phyloP scores from a whole-genome alignment of 37 sponge, comb jelly and placozoan species.

The Oopsacas minuta region DNA sequence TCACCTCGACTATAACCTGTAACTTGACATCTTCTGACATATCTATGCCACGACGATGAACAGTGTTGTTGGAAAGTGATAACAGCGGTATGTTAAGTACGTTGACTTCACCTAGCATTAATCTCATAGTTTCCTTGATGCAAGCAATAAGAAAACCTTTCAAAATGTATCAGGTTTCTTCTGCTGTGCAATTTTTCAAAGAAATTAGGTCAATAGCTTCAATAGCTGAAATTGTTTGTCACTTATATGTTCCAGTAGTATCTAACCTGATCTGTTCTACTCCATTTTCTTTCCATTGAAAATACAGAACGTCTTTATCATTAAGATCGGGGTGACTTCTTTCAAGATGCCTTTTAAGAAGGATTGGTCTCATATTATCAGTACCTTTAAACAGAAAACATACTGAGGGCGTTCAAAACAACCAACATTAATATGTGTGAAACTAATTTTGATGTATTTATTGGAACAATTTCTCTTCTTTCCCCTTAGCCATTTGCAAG shows the following conservation, averaged over 20 bases:
- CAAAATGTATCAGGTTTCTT: neutral
- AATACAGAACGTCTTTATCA: conserved; percentile 4
- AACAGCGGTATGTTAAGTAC: neutral
- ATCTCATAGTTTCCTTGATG: conserved; percentile 1
- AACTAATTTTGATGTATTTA: neutral
- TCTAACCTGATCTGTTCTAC: conserved; percentile 4
- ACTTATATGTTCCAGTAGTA: conserved; percentile 10
- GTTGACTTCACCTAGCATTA: conserved; percentile 11
- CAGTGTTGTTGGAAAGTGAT: neutral
- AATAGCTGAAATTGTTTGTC: neutral
- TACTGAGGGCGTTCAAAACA: conserved; percentile 15
- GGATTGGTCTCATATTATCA: conserved; percentile 6
- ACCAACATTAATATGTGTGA: neutral
- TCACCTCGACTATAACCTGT: neutral
- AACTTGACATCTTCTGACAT: conserved; percentile 20
- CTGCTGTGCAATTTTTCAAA: conserved; percentile 19
- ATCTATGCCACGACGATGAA: conserved; percentile 17
- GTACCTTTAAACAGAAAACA: conserved; percentile 11
- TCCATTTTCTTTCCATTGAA: conserved; percentile 14
- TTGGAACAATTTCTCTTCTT: conserved; percentile 10
- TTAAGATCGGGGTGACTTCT: neutral
- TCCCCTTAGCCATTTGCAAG: neutral
- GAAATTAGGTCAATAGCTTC: neutral
- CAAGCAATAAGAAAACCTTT: neutral
- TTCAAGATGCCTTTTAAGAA: conserved; percentile 3